Percentiles rank a stretch among this genome's conserved stretches.
These are phyloP conservation scores for Drosophila borborema DNA, from an alignment of 2,888 invertebrate species.

Conservation along the genomic window DNA sequence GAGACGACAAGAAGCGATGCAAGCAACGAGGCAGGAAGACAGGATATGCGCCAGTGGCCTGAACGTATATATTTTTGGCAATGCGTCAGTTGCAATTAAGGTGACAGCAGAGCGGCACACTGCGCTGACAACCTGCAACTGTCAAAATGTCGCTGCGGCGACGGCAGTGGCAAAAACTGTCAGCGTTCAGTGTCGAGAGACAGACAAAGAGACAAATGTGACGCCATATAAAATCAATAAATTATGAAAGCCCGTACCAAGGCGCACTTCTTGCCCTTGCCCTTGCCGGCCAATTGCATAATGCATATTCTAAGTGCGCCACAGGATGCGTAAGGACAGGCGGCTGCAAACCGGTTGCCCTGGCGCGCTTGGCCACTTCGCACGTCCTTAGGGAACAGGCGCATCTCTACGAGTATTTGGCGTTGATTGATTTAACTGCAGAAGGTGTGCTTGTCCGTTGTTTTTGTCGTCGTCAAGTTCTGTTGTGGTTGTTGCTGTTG, in stretches of 20 bases:
- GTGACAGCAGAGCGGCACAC: conserved; percentile 57
- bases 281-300: conserved; percentile 57
- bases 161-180: conserved; percentile 75
- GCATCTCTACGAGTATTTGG: conserved; percentile 59
- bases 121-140: conserved; percentile 62
- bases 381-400: conserved; percentile 68
- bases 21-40: conserved; percentile 11
- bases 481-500: conserved; percentile 4
- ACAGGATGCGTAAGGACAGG: conserved; percentile 38
- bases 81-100: conserved; percentile 81
- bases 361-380: conserved; percentile 5
- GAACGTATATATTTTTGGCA: conserved; percentile 63
- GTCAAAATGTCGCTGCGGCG: conserved; percentile 55
- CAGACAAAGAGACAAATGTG: conserved; percentile 76
- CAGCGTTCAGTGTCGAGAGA: conserved; percentile 66
- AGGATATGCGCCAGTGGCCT: conserved; percentile 25
- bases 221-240: conserved; percentile 82
- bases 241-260: conserved; percentile 64
- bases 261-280: conserved; percentile 40
- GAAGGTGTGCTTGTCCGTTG: conserved; percentile 36
- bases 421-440: conserved; percentile 78
- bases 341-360: conserved; percentile 60
- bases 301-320: conserved; percentile 71
- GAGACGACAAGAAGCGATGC: conserved; percentile 11
- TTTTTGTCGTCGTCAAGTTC: conserved; percentile 6